A percentile compares a stretch with the other conserved stretches of the same genome.
Conservation (phyloP, 2,888 invertebrate genomes). For the Stegophylla sp. region DNA sequence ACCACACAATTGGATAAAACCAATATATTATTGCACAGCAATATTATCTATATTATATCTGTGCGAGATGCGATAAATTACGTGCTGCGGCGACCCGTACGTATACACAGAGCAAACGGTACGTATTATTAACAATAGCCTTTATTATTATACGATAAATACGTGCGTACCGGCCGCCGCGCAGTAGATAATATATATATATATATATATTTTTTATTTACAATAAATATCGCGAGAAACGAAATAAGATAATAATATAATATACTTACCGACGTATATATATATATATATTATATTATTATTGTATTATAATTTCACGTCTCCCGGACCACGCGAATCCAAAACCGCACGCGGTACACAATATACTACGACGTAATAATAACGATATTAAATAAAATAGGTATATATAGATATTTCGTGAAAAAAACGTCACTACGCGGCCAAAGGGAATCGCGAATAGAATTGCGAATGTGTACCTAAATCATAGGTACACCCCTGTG, state of each 20-base stretch:
- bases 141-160: neutral
- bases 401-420: too few species aligned
- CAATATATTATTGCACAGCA: neutral
- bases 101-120: neutral
- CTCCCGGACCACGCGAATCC: too few species aligned
- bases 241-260: neutral
- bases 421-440: too few species aligned
- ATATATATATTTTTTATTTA: neutral
- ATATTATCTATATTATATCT: too few species aligned
- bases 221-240: neutral
- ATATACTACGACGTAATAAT: too few species aligned
- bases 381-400: too few species aligned
- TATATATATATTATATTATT: constrained; percentile 7
- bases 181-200: neutral
- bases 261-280: too few species aligned
- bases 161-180: neutral
- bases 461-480: too few species aligned
- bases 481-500: too few species aligned
- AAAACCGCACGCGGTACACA: too few species aligned
- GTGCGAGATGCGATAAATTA: neutral
- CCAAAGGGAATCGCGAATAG: too few species aligned
- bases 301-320: too few species aligned
- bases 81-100: neutral
- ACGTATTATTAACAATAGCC: neutral
- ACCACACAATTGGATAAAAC: neutral